phyloP scores from a whole-genome alignment of 1,140 invertebrate species.

The Pseudomyrmex flavicornis region DNA sequence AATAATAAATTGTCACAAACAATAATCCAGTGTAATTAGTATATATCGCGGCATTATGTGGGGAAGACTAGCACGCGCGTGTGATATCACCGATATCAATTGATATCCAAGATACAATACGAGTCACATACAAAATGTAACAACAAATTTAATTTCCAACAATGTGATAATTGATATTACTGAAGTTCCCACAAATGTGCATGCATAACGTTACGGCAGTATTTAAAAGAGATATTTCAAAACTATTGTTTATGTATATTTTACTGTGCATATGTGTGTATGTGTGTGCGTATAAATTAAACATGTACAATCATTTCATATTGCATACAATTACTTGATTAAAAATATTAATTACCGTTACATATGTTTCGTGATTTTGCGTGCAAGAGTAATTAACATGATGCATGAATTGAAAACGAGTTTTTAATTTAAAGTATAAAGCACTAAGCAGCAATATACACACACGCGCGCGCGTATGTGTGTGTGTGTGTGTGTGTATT shows the following conservation, averaged over 20 bases:
- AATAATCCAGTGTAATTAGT: slow-evolving; percentile 15
- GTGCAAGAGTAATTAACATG: slow-evolving; percentile 3
- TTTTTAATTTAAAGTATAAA: slow-evolving; percentile 28
- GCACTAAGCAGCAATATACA: not conserved
- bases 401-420: slow-evolving; percentile 1
- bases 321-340: not conserved
- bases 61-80: no score
- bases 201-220: not conserved
- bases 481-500: not conserved
- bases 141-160: slow-evolving; percentile 1
- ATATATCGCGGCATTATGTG: not conserved
- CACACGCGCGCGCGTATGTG: not conserved
- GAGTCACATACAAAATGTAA: not conserved
- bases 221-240: no score
- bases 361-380: not conserved
- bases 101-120: no score
- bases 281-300: no score
- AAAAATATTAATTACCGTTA: slow-evolving; percentile 10
- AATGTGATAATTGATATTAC: slow-evolving; percentile 20
- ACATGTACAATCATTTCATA: not conserved
- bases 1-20: slow-evolving; percentile 5
- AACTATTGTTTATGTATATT: no score
- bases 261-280: no score
- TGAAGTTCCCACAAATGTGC: slow-evolving; percentile 28
- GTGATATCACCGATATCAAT: no score